Evolutionary conservation across 2,113 vertebrate genomes (phyloP), one percentile per base, ranked within the genome.

Genomic region (Aplodontia rufa): DNA sequence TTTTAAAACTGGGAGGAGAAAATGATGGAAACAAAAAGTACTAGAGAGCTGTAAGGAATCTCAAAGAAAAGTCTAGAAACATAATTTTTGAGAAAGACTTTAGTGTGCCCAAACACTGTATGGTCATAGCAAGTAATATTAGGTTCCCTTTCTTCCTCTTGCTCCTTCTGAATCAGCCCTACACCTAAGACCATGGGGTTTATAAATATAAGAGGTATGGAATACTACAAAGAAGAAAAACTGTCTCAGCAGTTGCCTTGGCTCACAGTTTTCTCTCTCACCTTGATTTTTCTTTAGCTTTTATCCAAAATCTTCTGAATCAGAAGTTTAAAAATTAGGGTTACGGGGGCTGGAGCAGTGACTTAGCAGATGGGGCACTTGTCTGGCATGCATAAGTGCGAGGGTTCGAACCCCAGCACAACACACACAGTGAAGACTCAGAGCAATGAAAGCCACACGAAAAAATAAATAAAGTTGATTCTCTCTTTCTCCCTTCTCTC

Each of bases 231-330:
- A 92, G 62, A 71, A 72, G 30, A 85, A 85, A 89, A 81, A 26
- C 28, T 81, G 14, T 35, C 60, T 28, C 16, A 35, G 32, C 37
- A 55, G 49, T 68, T 72, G 68, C 45, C 35, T 19, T 49, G 68
- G 40, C 49, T 96, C 30, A 49, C 40, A 17, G 91, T 88, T 96
- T 96, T 96, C 82, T 92, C 82, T 92, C 75, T 97, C 66, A 68
- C 32, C 47, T 91, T 95, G 42, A 93, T 49, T 96, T 95, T 82
- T 40, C 40, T 26, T 94, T 88, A 47, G 32, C 53, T 95, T 97
- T 95, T 58, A 74, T 75, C 72, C 66, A 93, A n/a, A 40, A 95
- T 86, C 87, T 96, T 93, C 62, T 69, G 75, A 86, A 92, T 68
- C 26, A 92, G 47, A 22, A 90, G 32, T 86, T 81, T 93, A 40